Evolutionary conservation across 2,113 vertebrate species (phyloP), one percentile per base, ranked within the genome.

Genomic region (Butastur rufipennis): DNA sequence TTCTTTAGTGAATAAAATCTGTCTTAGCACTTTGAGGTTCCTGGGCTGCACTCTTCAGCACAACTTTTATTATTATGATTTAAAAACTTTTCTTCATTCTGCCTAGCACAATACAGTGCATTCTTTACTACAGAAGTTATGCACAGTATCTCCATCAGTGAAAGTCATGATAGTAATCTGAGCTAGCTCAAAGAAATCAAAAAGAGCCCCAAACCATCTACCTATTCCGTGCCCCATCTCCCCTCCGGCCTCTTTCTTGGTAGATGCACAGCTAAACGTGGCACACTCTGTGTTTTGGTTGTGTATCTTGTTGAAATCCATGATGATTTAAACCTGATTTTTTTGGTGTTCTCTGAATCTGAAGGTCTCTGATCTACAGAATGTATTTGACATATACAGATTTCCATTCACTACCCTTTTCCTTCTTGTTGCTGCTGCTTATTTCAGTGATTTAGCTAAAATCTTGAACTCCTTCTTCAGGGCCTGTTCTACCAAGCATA

Each of bases 141-240:
- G 26, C 3, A 3, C 22, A 59, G 6, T 42, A 72, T 32, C 31
- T 66, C 14, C 10, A 13, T 32, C 36, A 65, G 20, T 36, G 45
- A 81, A 91, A 87, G 40, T 71, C 72, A 23, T 2, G 21, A 52
- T 34, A 70, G 14, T 8, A 42, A 43, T 40, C n/a, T 40, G 27
- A 88, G 43, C 11, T 70, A 71, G 15, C 71, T 26, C 34, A 79
- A 48, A 61, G 26, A 65, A 91, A 73, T 2, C 1, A 6, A 27
- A 62, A 52, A 85, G 21, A 56, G 9, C 5, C 42, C 36, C 10
- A 75, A 67, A 72, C 8, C 2, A 1, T 20, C 14, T 29, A 62
- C 26, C 17, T 9, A 6, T 10, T 77, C 43, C 38, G 10, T 1
- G 1, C 5, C 9, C 16, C 0, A 0, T 53, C 32, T 87, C 36